A percentile compares a stretch with the other conserved stretches of the same genome.
Conservation (phyloP, 2,113 vertebrate species). For the Tyrannus savana region DNA sequence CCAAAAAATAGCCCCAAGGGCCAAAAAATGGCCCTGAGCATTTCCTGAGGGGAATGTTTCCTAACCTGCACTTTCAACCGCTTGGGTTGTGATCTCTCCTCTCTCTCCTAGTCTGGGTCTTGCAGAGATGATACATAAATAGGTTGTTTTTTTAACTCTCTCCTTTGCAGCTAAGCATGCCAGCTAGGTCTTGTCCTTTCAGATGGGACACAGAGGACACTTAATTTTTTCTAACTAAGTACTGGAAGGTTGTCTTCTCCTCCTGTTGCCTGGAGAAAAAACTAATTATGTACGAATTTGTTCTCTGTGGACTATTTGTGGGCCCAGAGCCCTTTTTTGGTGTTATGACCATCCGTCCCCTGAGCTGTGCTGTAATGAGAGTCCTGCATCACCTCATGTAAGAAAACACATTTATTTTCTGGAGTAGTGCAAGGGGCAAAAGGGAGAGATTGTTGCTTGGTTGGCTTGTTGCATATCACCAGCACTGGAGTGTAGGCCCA, state of each 20-base stretch:
- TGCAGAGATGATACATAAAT: neutral
- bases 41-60: neutral
- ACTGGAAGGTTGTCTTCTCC: neutral
- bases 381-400: neutral
- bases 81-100: neutral
- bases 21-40: neutral
- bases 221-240: conserved; percentile 5
- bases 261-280: conserved; percentile 47
- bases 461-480: neutral
- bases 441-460: neutral
- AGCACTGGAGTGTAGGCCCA: neutral
- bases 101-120: neutral
- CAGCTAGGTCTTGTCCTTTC: neutral
- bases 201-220: neutral
- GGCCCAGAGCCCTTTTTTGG: neutral
- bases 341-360: fast-evolving
- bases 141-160: neutral
- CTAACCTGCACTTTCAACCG: neutral
- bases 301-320: neutral
- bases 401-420: neutral
- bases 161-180: neutral
- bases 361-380: neutral
- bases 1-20: neutral
- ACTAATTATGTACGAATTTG: neutral
- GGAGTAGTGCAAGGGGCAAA: neutral